These are phyloP conservation scores for Cinclus mexicanus DNA, from an alignment of 2,113 vertebrate genomes.

Conservation along the genomic window DNA sequence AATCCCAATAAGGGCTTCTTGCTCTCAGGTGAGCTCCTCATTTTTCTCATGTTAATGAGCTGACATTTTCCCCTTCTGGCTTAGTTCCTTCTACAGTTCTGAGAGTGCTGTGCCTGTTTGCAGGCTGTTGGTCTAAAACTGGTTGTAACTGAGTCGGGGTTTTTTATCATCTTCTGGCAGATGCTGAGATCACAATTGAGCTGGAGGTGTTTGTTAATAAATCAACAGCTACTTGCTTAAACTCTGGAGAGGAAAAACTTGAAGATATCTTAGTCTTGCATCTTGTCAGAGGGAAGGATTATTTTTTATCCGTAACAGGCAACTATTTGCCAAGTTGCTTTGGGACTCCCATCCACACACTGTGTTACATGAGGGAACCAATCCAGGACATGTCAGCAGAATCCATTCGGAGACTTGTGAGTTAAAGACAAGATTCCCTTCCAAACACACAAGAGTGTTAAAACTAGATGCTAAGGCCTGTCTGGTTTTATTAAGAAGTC, in stretches of 20 bases:
- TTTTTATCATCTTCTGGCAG: conserved; percentile 68
- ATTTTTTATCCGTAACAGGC: conserved; percentile 90
- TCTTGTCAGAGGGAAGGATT: conserved; percentile 91
- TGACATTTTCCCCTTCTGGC: not conserved
- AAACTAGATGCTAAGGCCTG: not conserved
- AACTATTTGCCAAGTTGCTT: conserved; percentile 95
- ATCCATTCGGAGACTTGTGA: conserved; percentile 81
- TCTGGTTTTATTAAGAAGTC: not conserved
- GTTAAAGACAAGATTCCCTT: conserved; percentile 51
- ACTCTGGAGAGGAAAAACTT: conserved; percentile 84
- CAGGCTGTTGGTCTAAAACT: not conserved
- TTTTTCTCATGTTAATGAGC: not conserved
- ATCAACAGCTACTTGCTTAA: conserved; percentile 85
- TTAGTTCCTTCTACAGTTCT: not conserved
- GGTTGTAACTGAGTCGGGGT: not conserved
- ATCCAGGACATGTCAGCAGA: conserved; percentile 86
- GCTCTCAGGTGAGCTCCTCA: conserved; percentile 80
- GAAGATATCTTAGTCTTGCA: conserved; percentile 97
- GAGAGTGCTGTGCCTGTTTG: not conserved
- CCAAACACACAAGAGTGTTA: not conserved
- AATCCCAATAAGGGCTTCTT: conserved; percentile 90
- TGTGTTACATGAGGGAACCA: conserved; percentile 88
- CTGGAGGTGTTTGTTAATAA: conserved; percentile 95
- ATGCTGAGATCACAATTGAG: conserved; percentile 82
- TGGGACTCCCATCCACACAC: conserved; percentile 81